These are phyloP conservation scores for Mythimna pallens DNA, from an alignment of 2,888 invertebrate genomes.

Conservation along the genomic window DNA sequence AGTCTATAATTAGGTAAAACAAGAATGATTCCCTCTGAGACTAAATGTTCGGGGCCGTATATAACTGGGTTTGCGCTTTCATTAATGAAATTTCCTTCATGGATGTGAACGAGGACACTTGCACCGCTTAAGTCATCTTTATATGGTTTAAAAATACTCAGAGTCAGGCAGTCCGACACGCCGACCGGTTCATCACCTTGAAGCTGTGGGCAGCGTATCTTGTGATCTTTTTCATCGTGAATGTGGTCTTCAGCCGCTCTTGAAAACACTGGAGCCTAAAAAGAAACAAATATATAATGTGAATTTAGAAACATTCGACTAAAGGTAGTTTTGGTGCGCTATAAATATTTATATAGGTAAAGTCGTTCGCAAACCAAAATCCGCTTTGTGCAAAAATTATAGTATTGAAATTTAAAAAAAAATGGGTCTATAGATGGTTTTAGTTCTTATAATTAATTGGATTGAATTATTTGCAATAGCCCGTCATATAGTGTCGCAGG, in stretches of 20 bases:
- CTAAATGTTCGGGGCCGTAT: constrained; percentile 82
- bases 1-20: constrained; percentile 84
- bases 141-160: constrained; percentile 80
- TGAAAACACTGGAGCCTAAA: constrained; percentile 74
- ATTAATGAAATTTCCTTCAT: constrained; percentile 78
- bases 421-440: too few relatives aligned
- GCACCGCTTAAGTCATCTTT: constrained; percentile 61
- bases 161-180: constrained; percentile 78
- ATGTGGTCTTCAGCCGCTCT: constrained; percentile 60
- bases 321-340: too few relatives aligned
- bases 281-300: constrained; percentile 39
- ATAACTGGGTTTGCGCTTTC: constrained; percentile 80
- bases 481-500: too few relatives aligned
- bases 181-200: constrained; percentile 67
- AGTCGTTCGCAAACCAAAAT: too few relatives aligned
- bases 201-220: constrained; percentile 78
- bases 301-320: background rate
- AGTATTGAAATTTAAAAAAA: too few relatives aligned
- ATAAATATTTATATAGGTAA: too few relatives aligned
- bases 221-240: constrained; percentile 70
- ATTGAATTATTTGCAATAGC: too few relatives aligned
- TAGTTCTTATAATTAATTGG: too few relatives aligned
- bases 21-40: constrained; percentile 75
- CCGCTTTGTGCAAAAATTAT: too few relatives aligned
- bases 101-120: constrained; percentile 82